These are phyloP conservation scores for Alitta virens DNA, from an alignment of 2,888 invertebrate species.

Conservation along the genomic window DNA sequence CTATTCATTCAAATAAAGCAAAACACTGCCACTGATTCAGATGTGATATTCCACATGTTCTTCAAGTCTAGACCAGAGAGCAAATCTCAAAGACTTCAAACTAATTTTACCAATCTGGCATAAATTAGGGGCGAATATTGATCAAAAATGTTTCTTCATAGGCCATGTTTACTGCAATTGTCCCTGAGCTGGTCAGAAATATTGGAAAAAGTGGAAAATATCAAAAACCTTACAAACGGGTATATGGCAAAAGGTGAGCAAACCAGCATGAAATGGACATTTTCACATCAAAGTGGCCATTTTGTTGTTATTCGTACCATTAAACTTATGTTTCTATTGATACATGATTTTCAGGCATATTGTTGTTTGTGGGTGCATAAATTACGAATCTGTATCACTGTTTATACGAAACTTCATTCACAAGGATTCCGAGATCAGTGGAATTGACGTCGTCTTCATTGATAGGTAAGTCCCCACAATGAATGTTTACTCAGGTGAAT, in stretches of 20 bases:
- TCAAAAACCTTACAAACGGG: slow-evolving; percentile 23
- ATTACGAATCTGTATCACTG: slow-evolving; percentile 10
- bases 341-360: slow-evolving; percentile 19
- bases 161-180: slow-evolving; percentile 28
- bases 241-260: slow-evolving; percentile 22
- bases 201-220: slow-evolving; percentile 22
- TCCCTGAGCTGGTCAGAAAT: slow-evolving; percentile 23
- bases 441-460: slow-evolving; percentile 25
- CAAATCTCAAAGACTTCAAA: no score
- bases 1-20: no score
- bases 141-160: slow-evolving; percentile 14
- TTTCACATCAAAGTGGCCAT: no score
- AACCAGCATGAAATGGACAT: no score
- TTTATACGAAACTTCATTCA: slow-evolving; percentile 22
- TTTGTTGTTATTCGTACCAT: no score
- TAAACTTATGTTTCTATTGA: no score
- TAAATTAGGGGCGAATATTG: no score
- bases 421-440: slow-evolving; percentile 16
- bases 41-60: no score
- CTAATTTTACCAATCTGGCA: no score
- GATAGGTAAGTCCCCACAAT: slow-evolving; percentile 25
- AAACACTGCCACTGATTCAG: no score
- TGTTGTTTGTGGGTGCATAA: slow-evolving; percentile 18
- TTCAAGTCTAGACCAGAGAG: no score
- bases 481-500: no score